Base-by-base conservation (phyloP, 30 jellyfish, hydroid and myxozoan species). In the Nemopilema nomurai region DNA sequence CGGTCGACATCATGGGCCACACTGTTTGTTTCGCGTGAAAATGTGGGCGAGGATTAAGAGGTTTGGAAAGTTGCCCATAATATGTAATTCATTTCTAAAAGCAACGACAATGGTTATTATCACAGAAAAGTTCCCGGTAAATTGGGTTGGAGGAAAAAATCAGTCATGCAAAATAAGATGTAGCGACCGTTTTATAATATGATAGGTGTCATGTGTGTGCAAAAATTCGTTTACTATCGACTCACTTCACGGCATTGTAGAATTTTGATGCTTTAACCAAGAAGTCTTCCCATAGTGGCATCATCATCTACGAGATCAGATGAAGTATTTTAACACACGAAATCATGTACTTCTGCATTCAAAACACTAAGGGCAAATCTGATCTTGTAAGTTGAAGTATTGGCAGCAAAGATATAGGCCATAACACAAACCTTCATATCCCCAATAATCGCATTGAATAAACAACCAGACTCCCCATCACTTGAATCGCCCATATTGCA, bases 211-310 rank as follows among this genome's bases (percentile, higher is more conserved):
- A 31, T 22, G 51, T 8, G 65, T 77, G 24, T 16, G 27, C 31
- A 62, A 53, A 71, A 17, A 0, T 18, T 28, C 28, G 7, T 9
- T 18, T 29, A 51, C 50, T 1, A 28, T 62, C 17, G 63, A 90
- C 96, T 93, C 89, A 93, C 98, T 88, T 93, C 62, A 93, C 86
- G 30, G 98, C 96, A 51, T 70, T 83, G 89, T 93, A 93, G 74
- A 93, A 93, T 76, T 93, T 93, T 21, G 98, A 88, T 1, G 97
- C 97, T 76, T 93, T 93, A 53, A 93, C 93, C 66, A 88, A 70
- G 67, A 93, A 86, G 52, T 93, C 98, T 80, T 93, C 98, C 97
- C 96, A 88, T 77, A 93, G 28, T 28, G 98, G 98, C 78, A 90
- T 85, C 96, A 85, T 89, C 17, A 92, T 63, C 98, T 93, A 66